Percentiles rank a stretch among this genome's conserved stretches.
Evolutionary conservation across 2,888 invertebrate species (phyloP).

Genomic region (Rotaria magnacalcarata): DNA sequence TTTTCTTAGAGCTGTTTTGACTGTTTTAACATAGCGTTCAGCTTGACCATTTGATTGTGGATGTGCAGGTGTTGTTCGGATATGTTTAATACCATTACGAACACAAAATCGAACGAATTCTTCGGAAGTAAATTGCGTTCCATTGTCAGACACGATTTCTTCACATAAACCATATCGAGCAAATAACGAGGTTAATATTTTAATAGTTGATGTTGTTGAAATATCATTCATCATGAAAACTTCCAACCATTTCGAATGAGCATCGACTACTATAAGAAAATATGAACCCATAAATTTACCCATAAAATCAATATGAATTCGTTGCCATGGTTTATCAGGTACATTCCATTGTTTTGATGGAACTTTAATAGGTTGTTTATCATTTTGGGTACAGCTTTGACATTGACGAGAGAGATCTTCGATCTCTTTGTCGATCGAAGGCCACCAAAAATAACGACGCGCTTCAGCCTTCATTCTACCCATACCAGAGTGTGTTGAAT

Average conservation of each 20-base stretch:
- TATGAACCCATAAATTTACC: neutral
- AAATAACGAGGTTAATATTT: slow-evolving; percentile 43
- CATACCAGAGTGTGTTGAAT: neutral
- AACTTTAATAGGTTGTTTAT: neutral
- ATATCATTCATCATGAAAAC: neutral
- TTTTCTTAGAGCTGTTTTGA: slow-evolving; percentile 47
- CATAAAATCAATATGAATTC: neutral
- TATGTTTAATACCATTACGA: slow-evolving; percentile 47
- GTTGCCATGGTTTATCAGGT: slow-evolving; percentile 8
- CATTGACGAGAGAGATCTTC: neutral
- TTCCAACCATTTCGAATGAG: slow-evolving; percentile 3
- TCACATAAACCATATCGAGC: slow-evolving; percentile 48
- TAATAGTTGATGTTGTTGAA: neutral
- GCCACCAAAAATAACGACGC: slow-evolving; percentile 24
- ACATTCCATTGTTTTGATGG: neutral
- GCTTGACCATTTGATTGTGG: slow-evolving; percentile 47
- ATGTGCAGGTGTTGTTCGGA: slow-evolving; percentile 47
- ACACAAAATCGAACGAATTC: slow-evolving; percentile 47
- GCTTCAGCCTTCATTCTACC: neutral
- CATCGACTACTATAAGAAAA: slow-evolving; percentile 20
- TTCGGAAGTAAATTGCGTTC: slow-evolving; percentile 46
- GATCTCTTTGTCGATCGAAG: neutral
- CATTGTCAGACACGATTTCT: slow-evolving; percentile 47
- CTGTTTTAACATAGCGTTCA: slow-evolving; percentile 47
- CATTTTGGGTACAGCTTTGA: neutral